Evolutionary conservation across 2,797 vertebrate genomes (phyloP).

Genomic region (Scomberomorus guttatus): DNA sequence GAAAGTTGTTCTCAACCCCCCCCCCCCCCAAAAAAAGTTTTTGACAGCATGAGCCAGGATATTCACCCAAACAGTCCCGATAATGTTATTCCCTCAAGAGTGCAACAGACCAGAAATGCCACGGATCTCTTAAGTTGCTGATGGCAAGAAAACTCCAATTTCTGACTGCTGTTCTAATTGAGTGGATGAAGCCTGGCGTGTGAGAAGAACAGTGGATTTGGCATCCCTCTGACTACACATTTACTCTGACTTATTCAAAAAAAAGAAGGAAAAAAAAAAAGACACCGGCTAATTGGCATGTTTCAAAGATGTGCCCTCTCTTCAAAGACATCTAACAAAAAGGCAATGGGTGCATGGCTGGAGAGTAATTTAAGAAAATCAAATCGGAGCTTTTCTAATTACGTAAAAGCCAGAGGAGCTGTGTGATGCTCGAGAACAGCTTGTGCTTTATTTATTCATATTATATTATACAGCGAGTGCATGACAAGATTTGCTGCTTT

Average conservation of each 20-base stretch:
- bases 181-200: slow-evolving; percentile 39
- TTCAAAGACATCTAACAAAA: slow-evolving; percentile 38
- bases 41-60: slow-evolving; percentile 31
- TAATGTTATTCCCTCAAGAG: slow-evolving; percentile 24
- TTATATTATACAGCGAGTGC: neutral
- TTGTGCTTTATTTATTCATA: slow-evolving; percentile 29
- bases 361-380: slow-evolving; percentile 30
- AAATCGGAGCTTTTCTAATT: slow-evolving; percentile 50
- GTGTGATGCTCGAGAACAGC: slow-evolving; percentile 18
- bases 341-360: slow-evolving; percentile 3
- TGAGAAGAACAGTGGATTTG: slow-evolving; percentile 41
- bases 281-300: slow-evolving; percentile 53
- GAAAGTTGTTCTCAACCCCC: slow-evolving; percentile 30
- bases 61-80: slow-evolving; percentile 21
- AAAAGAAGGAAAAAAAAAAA: neutral
- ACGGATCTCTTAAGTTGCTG: slow-evolving; percentile 47
- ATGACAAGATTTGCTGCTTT: slow-evolving; percentile 16
- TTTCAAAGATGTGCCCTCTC: slow-evolving; percentile 55
- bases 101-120: slow-evolving; percentile 42
- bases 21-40: slow-evolving; percentile 39
- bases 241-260: slow-evolving; percentile 26
- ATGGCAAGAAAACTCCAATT: slow-evolving; percentile 33
- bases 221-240: slow-evolving; percentile 31
- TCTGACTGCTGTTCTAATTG: slow-evolving; percentile 53
- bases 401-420: slow-evolving; percentile 31